Conservation (phyloP, 2,888 invertebrate species). For the Apodemia mormo region DNA sequence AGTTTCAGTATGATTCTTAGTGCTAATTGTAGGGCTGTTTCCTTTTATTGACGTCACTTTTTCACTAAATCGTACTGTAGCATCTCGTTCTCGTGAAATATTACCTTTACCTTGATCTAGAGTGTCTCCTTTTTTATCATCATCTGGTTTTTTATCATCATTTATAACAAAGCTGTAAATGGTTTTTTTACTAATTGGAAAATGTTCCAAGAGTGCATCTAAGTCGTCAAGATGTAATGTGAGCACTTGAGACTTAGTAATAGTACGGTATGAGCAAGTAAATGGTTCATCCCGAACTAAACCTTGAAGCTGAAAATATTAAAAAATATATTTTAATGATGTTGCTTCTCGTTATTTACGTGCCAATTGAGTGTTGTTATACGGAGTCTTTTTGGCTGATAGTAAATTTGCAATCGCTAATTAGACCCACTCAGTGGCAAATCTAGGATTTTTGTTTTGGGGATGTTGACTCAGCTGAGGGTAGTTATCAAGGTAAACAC, state of each 20-base stretch:
- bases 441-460: too few species aligned
- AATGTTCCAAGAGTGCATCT: slow-evolving; percentile 59
- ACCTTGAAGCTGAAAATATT: slow-evolving; percentile 56
- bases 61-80: background rate
- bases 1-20: background rate
- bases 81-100: background rate
- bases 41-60: background rate
- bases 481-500: too few species aligned
- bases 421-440: too few species aligned
- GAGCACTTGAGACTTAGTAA: slow-evolving; percentile 56
- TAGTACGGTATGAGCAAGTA: slow-evolving; percentile 54
- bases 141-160: slow-evolving; percentile 23
- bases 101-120: background rate
- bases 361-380: too few species aligned
- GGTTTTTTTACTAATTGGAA: slow-evolving; percentile 50
- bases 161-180: slow-evolving; percentile 42
- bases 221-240: slow-evolving; percentile 57
- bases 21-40: background rate
- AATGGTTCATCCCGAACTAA: slow-evolving; percentile 51
- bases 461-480: too few species aligned
- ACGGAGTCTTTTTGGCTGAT: too few species aligned
- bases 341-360: background rate
- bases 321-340: slow-evolving; percentile 1
- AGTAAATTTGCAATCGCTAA: too few species aligned
- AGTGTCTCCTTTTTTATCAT: slow-evolving; percentile 18